Conservation (phyloP, 2,888 invertebrate genomes). For the Drosophila melanosoma region DNA sequence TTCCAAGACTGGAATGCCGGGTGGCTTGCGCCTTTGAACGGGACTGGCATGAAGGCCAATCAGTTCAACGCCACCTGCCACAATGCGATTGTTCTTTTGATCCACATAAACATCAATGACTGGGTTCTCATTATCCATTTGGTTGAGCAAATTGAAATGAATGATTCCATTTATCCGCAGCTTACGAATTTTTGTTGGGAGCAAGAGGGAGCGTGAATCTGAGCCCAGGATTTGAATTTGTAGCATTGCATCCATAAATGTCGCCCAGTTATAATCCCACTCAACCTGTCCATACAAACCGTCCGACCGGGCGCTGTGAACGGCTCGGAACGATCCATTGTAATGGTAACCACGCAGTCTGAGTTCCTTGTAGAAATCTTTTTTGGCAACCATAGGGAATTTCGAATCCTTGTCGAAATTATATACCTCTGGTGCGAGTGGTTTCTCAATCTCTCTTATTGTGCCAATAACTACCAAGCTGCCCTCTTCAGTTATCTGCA, state of each 20-base stretch:
- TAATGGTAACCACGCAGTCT: slow-evolving; percentile 90
- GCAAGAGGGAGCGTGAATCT: slow-evolving; percentile 89
- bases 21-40: slow-evolving; percentile 89
- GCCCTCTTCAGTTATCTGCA: slow-evolving; percentile 88
- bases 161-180: slow-evolving; percentile 89
- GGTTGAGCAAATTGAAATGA: slow-evolving; percentile 86
- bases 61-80: slow-evolving; percentile 91
- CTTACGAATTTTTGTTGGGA: slow-evolving; percentile 91
- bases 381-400: slow-evolving; percentile 85
- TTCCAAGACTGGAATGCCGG: slow-evolving; percentile 91
- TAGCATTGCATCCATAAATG: slow-evolving; percentile 95
- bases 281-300: slow-evolving; percentile 83
- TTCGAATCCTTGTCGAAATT: slow-evolving; percentile 60
- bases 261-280: slow-evolving; percentile 94
- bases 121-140: slow-evolving; percentile 79
- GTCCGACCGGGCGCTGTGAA: slow-evolving; percentile 80
- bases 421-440: slow-evolving; percentile 58
- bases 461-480: slow-evolving; percentile 90
- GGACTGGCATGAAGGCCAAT: slow-evolving; percentile 91
- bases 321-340: slow-evolving; percentile 81
- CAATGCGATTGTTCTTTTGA: slow-evolving; percentile 81
- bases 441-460: slow-evolving; percentile 85
- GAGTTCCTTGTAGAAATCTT: slow-evolving; percentile 90
- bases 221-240: slow-evolving; percentile 91
- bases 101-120: slow-evolving; percentile 81